phyloP scores from a whole-genome alignment of 2,888 invertebrate species.

The Brassicogethes aeneus region DNA sequence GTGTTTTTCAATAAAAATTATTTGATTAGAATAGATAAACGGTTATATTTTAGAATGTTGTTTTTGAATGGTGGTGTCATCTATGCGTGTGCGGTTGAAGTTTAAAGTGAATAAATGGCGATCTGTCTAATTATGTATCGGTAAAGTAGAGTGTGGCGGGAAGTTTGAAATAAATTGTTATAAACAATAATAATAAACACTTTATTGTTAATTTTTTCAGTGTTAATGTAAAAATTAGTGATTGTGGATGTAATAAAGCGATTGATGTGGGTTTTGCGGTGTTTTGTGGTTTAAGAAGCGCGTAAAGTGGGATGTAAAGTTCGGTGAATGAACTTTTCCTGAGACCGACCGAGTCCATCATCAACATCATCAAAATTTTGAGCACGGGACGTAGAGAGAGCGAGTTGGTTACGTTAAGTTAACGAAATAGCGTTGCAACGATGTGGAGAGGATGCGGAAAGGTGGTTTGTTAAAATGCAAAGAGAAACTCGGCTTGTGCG shows the following conservation, averaged over 20 bases:
- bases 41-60: too few species aligned
- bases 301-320: background rate
- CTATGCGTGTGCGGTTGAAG: too few species aligned
- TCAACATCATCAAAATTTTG: conserved; percentile 38
- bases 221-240: background rate
- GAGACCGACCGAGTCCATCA: conserved; percentile 34
- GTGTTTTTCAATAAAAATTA: too few species aligned
- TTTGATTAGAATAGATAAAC: too few species aligned
- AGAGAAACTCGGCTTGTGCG: too few species aligned
- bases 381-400: conserved; percentile 28
- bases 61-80: too few species aligned
- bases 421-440: conserved; percentile 15
- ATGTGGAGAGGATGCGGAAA: conserved; percentile 22
- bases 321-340: conserved; percentile 32
- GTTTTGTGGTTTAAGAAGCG: background rate
- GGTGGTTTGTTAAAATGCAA: conserved; percentile 19
- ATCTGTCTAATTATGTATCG: background rate
- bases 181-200: background rate
- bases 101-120: too few species aligned
- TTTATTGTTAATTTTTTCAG: too few species aligned
- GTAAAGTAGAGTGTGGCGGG: background rate
- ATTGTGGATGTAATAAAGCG: background rate
- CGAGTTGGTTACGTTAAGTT: conserved; percentile 18
- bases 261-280: background rate
- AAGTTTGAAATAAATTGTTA: background rate